Evolutionary conservation across 2,113 vertebrate genomes (phyloP).

Genomic region (Morphnarchus princeps): DNA sequence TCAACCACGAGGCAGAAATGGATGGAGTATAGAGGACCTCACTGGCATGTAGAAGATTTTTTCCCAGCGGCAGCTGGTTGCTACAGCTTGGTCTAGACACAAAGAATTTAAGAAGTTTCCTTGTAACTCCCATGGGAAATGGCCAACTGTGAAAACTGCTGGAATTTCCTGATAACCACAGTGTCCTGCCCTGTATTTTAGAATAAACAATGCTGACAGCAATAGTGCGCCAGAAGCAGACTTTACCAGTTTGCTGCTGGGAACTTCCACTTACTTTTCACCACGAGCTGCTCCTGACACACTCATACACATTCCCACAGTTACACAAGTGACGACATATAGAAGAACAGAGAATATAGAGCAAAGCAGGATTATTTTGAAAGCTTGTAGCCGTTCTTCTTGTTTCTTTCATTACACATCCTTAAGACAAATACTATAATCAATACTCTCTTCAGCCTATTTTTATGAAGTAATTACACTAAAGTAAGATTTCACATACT

Average conservation of each 20-base stretch:
- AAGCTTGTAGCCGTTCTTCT: background rate
- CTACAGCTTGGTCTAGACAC: slow-evolving; percentile 2
- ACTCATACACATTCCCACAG: background rate
- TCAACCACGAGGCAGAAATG: background rate
- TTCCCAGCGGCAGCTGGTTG: background rate
- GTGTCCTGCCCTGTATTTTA: background rate
- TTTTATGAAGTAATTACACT: background rate
- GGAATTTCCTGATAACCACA: slow-evolving; percentile 32
- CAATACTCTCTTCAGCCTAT: background rate
- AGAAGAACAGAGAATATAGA: background rate
- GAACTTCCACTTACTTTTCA: slow-evolving; percentile 21
- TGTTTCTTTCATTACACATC: background rate
- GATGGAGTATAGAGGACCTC: background rate
- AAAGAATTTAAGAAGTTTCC: background rate
- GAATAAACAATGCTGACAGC: slow-evolving; percentile 5
- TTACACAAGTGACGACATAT: background rate
- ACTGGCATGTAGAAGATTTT: background rate
- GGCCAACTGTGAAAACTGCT: background rate
- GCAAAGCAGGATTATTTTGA: background rate
- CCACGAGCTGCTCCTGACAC: background rate
- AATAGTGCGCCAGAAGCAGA: background rate
- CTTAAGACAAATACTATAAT: background rate
- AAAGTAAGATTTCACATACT: background rate
- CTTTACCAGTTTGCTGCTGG: background rate
- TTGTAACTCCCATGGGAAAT: background rate